Conservation (phyloP, 2,113 vertebrate species). For the Xiphophorus hellerii region DNA sequence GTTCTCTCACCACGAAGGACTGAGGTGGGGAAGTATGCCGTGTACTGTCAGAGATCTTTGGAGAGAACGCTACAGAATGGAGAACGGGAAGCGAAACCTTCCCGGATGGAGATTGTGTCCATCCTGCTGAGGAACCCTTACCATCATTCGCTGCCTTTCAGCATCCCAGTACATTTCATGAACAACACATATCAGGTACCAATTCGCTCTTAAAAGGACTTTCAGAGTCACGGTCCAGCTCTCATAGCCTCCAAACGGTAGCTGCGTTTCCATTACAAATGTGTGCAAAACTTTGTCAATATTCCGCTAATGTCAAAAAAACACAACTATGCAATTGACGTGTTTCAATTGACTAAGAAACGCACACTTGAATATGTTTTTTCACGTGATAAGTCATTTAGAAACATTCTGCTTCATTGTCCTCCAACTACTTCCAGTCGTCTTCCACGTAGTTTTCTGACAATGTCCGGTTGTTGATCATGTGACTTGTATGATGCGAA, state of each 20-base stretch:
- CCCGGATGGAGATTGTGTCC: conserved; percentile 90
- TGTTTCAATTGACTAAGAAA: too few species aligned
- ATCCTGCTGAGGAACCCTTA: conserved; percentile 92
- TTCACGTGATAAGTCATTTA: too few species aligned
- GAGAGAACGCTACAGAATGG: conserved; percentile 85
- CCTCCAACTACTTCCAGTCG: too few species aligned
- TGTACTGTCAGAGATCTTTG: conserved; percentile 89
- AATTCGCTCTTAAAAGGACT: background rate
- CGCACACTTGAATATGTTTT: too few species aligned
- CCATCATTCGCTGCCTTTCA: conserved; percentile 91
- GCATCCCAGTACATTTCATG: conserved; percentile 92
- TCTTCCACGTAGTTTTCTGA: too few species aligned
- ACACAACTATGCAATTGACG: too few species aligned
- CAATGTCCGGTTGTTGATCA: too few species aligned
- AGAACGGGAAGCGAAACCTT: conserved; percentile 88
- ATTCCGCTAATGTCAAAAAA: too few species aligned
- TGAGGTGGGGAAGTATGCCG: conserved; percentile 89
- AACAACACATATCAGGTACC: conserved; percentile 89
- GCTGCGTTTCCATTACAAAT: too few species aligned
- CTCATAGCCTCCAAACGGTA: background rate
- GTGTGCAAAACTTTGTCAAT: too few species aligned
- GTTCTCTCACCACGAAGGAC: conserved; percentile 67
- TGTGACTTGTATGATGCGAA: too few species aligned
- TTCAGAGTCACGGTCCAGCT: background rate
- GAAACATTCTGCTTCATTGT: too few species aligned